phyloP scores from a whole-genome alignment of 2,888 invertebrate genomes.

The Synanthedon formicaeformis region DNA sequence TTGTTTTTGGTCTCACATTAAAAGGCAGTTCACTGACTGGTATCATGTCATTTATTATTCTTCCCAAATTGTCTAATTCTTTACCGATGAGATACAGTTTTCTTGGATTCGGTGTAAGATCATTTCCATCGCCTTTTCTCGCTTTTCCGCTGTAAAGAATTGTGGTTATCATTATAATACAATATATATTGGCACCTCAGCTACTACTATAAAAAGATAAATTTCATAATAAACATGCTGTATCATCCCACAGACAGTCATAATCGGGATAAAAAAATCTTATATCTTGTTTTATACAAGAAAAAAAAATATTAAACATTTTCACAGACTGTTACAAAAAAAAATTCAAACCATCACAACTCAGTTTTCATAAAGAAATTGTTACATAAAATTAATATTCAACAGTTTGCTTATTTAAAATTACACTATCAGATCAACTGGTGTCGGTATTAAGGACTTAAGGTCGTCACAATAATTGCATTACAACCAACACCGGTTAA shows the following conservation, averaged over 20 bases:
- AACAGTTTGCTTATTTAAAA: too few relatives aligned
- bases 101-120: conserved; percentile 93
- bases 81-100: conserved; percentile 92
- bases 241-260: neutral
- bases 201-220: neutral
- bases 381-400: too few relatives aligned
- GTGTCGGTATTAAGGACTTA: too few relatives aligned
- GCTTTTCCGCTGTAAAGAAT: conserved; percentile 80
- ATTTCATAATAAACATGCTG: neutral
- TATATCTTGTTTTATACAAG: neutral
- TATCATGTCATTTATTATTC: conserved; percentile 95
- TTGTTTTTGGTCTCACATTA: conserved; percentile 88
- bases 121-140: conserved; percentile 97
- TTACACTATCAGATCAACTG: too few relatives aligned
- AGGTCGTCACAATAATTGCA: too few relatives aligned
- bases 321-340: too few relatives aligned
- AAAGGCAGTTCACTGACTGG: conserved; percentile 94
- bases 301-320: too few relatives aligned
- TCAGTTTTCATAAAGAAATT: too few relatives aligned
- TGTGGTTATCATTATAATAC: too few relatives aligned
- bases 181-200: neutral
- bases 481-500: too few relatives aligned
- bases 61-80: conserved; percentile 90
- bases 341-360: too few relatives aligned
- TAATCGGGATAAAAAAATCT: neutral